Evolutionary conservation across 1,140 invertebrate species (phyloP), one percentile per base, ranked within the genome.

Genomic region (Drosophila pseudoobscura): DNA sequence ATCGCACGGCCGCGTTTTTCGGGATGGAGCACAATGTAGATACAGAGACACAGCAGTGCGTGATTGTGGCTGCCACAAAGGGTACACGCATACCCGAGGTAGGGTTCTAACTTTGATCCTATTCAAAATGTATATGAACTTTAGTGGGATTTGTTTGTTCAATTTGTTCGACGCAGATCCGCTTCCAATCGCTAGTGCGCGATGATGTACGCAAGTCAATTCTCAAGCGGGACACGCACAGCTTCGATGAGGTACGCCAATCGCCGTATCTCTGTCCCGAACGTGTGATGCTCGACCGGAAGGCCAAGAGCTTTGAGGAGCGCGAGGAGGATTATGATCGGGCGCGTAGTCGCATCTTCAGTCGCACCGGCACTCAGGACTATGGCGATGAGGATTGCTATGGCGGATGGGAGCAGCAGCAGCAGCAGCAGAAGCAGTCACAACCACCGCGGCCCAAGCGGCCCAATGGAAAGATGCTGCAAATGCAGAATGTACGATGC

Each of bases 1-100:
- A 99, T 92, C 95, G 97, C 24, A 96, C 97, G 44, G 97, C 97
- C 2, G 96, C 97, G 44, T 97, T 96, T 87, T 98, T 98, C 92
- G 97, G 97, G 46, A 95, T 99, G 93, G 97, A 98, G 61, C 98
- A 99, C 91, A 98, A 98, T 91, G 95, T 98, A 22, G 97, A 99
- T 92, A 89, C 92, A 29, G 94, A 95, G 74, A 95, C 95, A 35
- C 97, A 97, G 52, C 95, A 95, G 75, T 95, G 95, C 74, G 97
- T 99, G 1, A 94, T 98, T 59, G 91, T 91, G 63, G 88, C 93
- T 22, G 94, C 95, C 70, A 96, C 96, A 7, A 95, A 95, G 80
- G 94, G 94, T 71, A 97, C 96, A 52, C 92, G 96, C 79, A 94
- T 97, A 92, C 95, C 95, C 6, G 94, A 91, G 64, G 90, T 91